Base-by-base conservation (phyloP, 2,113 vertebrate genomes). In the Oenanthe melanoleuca region DNA sequence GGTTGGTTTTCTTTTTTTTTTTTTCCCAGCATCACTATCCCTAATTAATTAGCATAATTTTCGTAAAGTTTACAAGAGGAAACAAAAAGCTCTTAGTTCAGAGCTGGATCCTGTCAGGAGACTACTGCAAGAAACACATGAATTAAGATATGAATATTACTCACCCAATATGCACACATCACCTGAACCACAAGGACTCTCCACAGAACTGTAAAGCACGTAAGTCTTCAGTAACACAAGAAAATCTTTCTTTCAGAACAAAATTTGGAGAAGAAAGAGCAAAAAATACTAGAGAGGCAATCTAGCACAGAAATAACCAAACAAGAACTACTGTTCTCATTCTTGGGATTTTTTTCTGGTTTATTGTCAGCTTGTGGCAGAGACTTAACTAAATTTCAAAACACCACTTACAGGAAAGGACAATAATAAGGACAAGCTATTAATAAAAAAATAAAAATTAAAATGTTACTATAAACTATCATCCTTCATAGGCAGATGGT, bases 21-120 rank as follows among this genome's bases (percentile, higher is more conserved):
- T 80, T 66, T 85, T 5, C 21, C 33, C 44, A 66, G 47, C 28
- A 80, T 22, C 2, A 0, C 11, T 65, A 89, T 88, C 42, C 38
- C 65, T 88, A 80, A 88, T 65, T 89, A 93, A 91, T 92, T 81
- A 61, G 22, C 33, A 73, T 73, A 80, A 92, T 86, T 92, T 90
- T 77, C 42, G 37, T 92, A 38, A 84, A 87, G 57, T 79, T 91
- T 82, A 64, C 15, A 67, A 65, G 9, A 90, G 31, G 33, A 85
- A 86, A 52, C n/a, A 70, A 91, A 71, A 25, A 84, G 88, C 31
- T 77, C 52, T 80, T 50, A 80, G 28, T 71, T 89, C 82, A 89
- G n/a, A 82, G 60, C 16, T 26, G n/a, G 63, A 93, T 86, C 18
- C 26, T 40, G 33, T 33, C 55, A 83, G 28, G 20, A 79, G 14